phyloP scores from a whole-genome alignment of 2,888 invertebrate genomes.

The Pelosia muscerda region DNA sequence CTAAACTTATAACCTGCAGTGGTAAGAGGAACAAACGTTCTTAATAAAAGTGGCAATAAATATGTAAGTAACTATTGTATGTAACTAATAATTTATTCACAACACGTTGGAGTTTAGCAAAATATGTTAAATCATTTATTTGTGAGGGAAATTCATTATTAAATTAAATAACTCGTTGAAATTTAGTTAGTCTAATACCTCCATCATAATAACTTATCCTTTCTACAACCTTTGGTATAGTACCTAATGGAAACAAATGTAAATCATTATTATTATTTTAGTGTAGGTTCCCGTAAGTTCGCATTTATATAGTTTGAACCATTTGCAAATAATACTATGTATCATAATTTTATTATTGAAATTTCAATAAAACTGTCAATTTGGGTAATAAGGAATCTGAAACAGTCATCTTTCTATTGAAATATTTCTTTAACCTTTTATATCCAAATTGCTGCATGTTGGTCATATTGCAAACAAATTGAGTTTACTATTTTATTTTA shows the following conservation, averaged over 20 bases:
- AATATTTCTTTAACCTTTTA: too few species aligned
- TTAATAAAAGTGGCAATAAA: constrained; percentile 3
- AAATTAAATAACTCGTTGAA: not conserved
- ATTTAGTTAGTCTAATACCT: not conserved
- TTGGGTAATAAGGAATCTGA: not conserved
- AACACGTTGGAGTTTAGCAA: not conserved
- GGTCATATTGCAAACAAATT: not conserved
- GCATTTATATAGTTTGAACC: not conserved
- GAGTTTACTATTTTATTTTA: not conserved
- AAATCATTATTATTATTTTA: too few species aligned
- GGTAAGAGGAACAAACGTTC: constrained; percentile 6
- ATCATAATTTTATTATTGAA: not conserved
- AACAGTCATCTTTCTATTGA: too few species aligned
- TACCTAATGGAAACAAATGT: not conserved
- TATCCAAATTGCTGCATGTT: not conserved
- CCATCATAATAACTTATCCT: not conserved
- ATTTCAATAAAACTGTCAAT: too few species aligned
- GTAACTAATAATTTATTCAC: not conserved
- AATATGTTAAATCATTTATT: not conserved
- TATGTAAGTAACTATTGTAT: constrained; percentile 24
- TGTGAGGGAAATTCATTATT: not conserved
- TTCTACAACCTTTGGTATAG: not conserved
- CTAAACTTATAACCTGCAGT: constrained; percentile 16
- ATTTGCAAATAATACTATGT: not conserved
- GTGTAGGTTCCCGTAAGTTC: too few species aligned